A percentile compares a stretch with the other conserved stretches of the same genome.
phyloP scores from a whole-genome alignment of 2,113 vertebrate genomes.

The Guaruba guarouba region DNA sequence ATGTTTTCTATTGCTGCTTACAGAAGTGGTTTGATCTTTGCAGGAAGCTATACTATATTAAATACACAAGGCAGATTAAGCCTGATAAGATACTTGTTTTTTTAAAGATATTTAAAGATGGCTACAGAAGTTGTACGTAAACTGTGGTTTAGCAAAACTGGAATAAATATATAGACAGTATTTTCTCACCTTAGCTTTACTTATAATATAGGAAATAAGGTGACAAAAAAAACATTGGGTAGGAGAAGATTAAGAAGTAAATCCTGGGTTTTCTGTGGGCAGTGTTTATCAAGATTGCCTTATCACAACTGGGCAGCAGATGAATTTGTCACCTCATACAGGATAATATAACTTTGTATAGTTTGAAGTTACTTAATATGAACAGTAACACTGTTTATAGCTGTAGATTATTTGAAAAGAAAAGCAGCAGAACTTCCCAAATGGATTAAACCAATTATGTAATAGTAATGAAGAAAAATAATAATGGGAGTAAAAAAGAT shows the following conservation, averaged over 20 bases:
- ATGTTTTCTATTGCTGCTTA: accelerated
- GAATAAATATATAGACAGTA: not conserved
- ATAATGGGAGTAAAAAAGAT: not conserved
- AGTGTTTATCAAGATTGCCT: not conserved
- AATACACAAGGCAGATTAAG: not conserved
- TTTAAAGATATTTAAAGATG: not conserved
- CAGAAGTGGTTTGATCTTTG: not conserved
- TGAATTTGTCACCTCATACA: not conserved
- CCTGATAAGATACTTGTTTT: not conserved
- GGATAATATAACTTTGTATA: not conserved
- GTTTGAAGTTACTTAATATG: not conserved
- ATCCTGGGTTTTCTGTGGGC: not conserved
- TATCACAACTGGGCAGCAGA: not conserved
- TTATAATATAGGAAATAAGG: not conserved
- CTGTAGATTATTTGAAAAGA: not conserved
- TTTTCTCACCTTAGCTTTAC: not conserved
- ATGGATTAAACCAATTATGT: not conserved
- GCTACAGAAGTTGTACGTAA: not conserved
- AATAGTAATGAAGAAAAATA: not conserved
- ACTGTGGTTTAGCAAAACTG: not conserved
- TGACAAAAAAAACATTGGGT: not conserved
- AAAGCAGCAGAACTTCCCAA: not conserved
- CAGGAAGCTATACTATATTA: not conserved
- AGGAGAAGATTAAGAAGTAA: not conserved
- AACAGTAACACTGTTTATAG: not conserved